Conservation (phyloP, 2,797 vertebrate genomes). For the Coregonus sp. region DNA sequence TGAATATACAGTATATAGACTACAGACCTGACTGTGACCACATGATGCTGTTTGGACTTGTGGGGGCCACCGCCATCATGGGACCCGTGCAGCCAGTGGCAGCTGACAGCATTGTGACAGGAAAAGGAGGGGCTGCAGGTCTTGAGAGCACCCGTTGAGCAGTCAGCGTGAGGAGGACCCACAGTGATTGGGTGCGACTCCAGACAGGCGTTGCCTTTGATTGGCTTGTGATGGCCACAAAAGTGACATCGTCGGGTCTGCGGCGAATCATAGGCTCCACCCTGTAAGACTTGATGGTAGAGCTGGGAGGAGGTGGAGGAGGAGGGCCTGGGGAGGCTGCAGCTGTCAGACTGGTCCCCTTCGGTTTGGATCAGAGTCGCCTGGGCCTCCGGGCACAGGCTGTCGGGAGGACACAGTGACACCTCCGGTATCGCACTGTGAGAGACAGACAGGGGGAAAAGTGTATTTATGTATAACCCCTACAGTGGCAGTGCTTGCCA, state of each 20-base stretch:
- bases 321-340: conserved; percentile 68
- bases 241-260: conserved; percentile 58
- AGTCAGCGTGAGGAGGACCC: conserved; percentile 50
- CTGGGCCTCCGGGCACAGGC: conserved; percentile 52
- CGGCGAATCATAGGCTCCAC: conserved; percentile 44
- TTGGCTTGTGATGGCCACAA: conserved; percentile 57
- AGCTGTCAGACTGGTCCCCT: conserved; percentile 68
- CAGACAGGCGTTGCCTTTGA: conserved; percentile 51
- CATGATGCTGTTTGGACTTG: conserved; percentile 80
- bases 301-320: conserved; percentile 75
- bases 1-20: too few relatives aligned
- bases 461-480: too few relatives aligned
- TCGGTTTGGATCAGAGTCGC: conserved; percentile 64
- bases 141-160: conserved; percentile 30
- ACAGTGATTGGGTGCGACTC: conserved; percentile 47
- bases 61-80: conserved; percentile 69
- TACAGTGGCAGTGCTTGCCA: too few relatives aligned
- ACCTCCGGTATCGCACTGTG: conserved; percentile 74
- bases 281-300: conserved; percentile 69
- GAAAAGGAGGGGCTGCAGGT: conserved; percentile 69
- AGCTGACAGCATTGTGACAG: conserved; percentile 63
- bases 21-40: conserved; percentile 87
- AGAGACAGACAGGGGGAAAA: neutral
- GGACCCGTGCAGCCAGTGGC: conserved; percentile 83
- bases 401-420: conserved; percentile 76